These are phyloP conservation scores for Neolamprologus kungweensis DNA, from an alignment of 2,113 vertebrate genomes.

Conservation along the genomic window DNA sequence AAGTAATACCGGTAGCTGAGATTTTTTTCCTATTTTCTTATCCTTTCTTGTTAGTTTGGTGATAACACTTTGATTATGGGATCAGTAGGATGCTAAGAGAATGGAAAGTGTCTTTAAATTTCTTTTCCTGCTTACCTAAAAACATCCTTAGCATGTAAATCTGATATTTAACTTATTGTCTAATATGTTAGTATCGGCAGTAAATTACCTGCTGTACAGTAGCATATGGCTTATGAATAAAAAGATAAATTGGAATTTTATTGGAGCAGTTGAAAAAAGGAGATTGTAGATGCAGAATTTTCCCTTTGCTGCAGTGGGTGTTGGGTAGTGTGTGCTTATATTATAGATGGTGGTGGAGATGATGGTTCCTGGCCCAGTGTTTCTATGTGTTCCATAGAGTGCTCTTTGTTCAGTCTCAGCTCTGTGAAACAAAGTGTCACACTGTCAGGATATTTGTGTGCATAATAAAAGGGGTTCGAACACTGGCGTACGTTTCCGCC, in stretches of 20 bases:
- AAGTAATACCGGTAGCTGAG: background rate
- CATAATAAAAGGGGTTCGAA: background rate
- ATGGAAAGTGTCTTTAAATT: background rate
- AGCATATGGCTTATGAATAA: background rate
- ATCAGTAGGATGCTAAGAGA: background rate
- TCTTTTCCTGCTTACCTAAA: background rate
- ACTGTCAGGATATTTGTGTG: slow-evolving; percentile 35
- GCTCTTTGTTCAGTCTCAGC: slow-evolving; percentile 38
- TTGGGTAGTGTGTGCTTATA: background rate
- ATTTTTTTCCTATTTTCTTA: background rate
- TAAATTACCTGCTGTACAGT: background rate
- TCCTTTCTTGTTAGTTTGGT: background rate
- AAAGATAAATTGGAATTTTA: background rate
- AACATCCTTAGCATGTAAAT: background rate
- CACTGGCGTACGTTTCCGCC: background rate
- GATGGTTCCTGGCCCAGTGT: slow-evolving; percentile 46
- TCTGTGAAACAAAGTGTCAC: slow-evolving; percentile 41
- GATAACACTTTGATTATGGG: background rate
- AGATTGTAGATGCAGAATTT: background rate
- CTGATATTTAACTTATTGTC: background rate
- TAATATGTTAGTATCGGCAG: background rate
- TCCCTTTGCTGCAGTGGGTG: background rate
- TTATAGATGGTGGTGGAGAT: slow-evolving; percentile 30
- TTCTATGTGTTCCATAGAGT: slow-evolving; percentile 25
- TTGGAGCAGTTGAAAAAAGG: background rate